These are phyloP conservation scores for Globicephala melas DNA, from an alignment of 2,113 vertebrate genomes.

Conservation along the genomic window DNA sequence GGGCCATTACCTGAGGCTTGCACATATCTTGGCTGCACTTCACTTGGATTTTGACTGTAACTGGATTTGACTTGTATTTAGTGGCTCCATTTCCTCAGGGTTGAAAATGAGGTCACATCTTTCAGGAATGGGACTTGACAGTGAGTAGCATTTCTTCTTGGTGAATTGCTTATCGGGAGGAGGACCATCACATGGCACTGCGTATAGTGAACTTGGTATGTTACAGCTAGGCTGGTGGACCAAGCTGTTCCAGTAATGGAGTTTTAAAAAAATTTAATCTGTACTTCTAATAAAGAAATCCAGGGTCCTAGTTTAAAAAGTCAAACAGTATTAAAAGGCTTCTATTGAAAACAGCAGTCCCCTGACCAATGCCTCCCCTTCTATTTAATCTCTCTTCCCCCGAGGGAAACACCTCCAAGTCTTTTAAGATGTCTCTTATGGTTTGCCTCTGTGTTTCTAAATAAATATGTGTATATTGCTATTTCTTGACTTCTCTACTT, in stretches of 20 bases:
- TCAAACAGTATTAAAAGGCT: background rate
- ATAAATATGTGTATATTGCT: background rate
- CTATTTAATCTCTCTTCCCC: background rate
- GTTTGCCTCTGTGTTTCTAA: background rate
- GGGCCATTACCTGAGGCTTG: slow-evolving; percentile 60
- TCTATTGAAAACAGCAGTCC: background rate
- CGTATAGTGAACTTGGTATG: background rate
- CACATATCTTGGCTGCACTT: slow-evolving; percentile 52
- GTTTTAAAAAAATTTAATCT: background rate
- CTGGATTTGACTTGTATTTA: slow-evolving; percentile 56
- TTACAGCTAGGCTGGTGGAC: background rate
- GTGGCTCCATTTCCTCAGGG: slow-evolving; percentile 53
- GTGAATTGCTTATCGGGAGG: background rate
- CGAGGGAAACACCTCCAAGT: background rate
- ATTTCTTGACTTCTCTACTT: background rate
- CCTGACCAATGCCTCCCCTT: background rate
- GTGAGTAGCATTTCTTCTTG: background rate
- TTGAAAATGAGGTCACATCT: slow-evolving; percentile 61
- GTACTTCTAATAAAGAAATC: slow-evolving; percentile 2
- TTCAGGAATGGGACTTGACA: background rate
- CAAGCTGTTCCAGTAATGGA: background rate
- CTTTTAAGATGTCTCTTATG: background rate
- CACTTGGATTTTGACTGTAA: slow-evolving; percentile 59
- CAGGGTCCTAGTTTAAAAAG: background rate
- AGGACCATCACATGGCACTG: background rate